phyloP scores from a whole-genome alignment of 2,797 vertebrate genomes.

The Phylloscopus collybita region DNA sequence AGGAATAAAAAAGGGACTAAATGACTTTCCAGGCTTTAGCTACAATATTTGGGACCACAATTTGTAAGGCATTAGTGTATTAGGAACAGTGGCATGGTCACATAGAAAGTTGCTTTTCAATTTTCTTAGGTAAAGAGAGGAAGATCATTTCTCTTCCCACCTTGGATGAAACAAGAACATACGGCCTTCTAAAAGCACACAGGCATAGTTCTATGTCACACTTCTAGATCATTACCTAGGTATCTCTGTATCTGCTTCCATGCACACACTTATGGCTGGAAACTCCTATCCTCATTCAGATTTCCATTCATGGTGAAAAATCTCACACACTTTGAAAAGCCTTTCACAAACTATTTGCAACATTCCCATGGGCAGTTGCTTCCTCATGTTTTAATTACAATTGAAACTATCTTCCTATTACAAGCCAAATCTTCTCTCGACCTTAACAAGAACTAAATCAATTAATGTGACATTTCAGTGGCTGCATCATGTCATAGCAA shows the following conservation, averaged over 20 bases:
- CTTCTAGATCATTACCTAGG: not conserved
- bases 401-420: not conserved
- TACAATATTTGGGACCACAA: not conserved
- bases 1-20: not conserved
- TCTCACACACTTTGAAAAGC: not conserved
- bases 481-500: not conserved
- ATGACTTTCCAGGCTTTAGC: not conserved
- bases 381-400: not conserved
- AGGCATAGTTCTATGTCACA: not conserved
- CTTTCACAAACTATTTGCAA: not conserved
- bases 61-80: not conserved
- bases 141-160: not conserved
- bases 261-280: not conserved
- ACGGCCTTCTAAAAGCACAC: not conserved
- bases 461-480: not conserved
- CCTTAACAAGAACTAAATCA: conserved; percentile 10
- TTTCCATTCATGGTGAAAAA: not conserved
- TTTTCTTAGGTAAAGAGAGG: not conserved
- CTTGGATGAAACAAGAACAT: not conserved
- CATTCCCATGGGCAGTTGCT: not conserved
- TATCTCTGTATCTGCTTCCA: not conserved
- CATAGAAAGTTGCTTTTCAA: rapidly evolving
- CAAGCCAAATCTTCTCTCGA: not conserved
- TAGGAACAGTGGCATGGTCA: not conserved
- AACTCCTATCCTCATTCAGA: not conserved